Evolutionary conservation across 2,888 invertebrate species (phyloP), one percentile per base, ranked within the genome.

Genomic region (Tanytarsus gracilentus): DNA sequence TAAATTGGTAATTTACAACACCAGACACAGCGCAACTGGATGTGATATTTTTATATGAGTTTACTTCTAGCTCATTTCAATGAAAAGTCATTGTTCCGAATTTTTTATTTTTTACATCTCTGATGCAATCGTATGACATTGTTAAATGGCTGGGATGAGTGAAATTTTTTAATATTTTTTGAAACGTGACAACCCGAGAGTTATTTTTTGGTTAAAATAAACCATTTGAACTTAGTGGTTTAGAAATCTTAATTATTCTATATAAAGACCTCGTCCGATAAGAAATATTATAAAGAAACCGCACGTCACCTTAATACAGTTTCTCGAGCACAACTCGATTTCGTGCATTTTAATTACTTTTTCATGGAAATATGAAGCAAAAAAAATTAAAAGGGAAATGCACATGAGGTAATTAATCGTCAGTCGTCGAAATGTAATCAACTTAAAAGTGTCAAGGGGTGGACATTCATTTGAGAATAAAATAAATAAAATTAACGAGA

Each of bases 11-110:
- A 58, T 56, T 55, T 40, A 9, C 16, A 33, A 14, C 18, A 23
- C 11, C 36, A 36, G 18, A 33, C n/a, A 30, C 33, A 30, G 33
- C 14, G 7, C 11, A 14, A 18, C 44, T 44, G 44, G 44, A 44
- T 36, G 9, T 36, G 23, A 36, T 53, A 29, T 36, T 21, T 53
- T 6, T 36, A 14, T 36, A 14, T 33, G 33, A 36, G 36, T 9
- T 53, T n/a, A 27, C 40, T 44, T 26, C 8, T 21, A 40, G 5
- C 16, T 26, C 40, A 21, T 26, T 40, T 56, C 58, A 44, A 58
- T 29, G 44, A 14, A 21, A 21, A 40, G 25, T n/a, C 58, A 58
- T 58, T 58, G 58, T 58, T 58, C 48, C 58, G 8, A 58, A 55
- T 55, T 55, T 55, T 23, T n/a, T 36, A 44, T 44, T 44, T 23